Conservation (phyloP, 1,140 invertebrate species). For the Cyrtorhinus lividipennis region DNA sequence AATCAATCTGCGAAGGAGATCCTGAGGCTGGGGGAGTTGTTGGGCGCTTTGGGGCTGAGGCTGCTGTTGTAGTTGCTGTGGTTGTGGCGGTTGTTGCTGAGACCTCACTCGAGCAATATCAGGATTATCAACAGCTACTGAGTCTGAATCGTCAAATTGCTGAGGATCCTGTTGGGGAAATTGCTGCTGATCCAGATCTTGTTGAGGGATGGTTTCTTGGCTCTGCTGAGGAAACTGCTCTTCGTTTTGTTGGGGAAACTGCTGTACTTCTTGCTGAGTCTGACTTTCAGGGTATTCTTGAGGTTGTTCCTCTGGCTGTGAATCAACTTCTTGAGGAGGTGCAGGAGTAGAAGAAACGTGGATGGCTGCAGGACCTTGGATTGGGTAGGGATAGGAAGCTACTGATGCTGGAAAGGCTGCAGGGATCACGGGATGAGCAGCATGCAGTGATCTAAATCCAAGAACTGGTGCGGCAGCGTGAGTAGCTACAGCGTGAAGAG, state of each 20-base stretch:
- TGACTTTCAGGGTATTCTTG: neutral
- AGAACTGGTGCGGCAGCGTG: conserved; percentile 23
- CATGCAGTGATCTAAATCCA: neutral
- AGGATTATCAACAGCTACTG: conserved; percentile 20
- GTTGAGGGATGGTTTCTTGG: neutral
- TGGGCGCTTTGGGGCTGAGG: conserved; percentile 12
- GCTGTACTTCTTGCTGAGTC: conserved; percentile 24
- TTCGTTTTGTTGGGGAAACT: conserved; percentile 10
- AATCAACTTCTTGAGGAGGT: conserved; percentile 15
- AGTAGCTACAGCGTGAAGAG: conserved; percentile 23
- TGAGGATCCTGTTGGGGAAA: conserved; percentile 7
- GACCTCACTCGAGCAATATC: conserved; percentile 14
- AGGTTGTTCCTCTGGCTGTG: neutral
- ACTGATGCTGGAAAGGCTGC: conserved; percentile 2
- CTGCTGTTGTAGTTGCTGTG: conserved; percentile 6
- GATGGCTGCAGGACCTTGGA: neutral
- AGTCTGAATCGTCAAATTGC: conserved; percentile 21
- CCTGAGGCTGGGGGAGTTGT: conserved; percentile 10
- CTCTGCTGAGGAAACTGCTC: conserved; percentile 15
- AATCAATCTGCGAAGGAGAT: neutral
- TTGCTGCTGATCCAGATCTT: conserved; percentile 10
- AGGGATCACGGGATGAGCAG: conserved; percentile 7
- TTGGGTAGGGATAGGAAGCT: conserved; percentile 4
- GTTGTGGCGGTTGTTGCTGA: conserved; percentile 13
- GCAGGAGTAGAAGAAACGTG: conserved; percentile 8